Evolutionary conservation across 1,140 invertebrate species (phyloP).

Genomic region (Dendroctonus valens): DNA sequence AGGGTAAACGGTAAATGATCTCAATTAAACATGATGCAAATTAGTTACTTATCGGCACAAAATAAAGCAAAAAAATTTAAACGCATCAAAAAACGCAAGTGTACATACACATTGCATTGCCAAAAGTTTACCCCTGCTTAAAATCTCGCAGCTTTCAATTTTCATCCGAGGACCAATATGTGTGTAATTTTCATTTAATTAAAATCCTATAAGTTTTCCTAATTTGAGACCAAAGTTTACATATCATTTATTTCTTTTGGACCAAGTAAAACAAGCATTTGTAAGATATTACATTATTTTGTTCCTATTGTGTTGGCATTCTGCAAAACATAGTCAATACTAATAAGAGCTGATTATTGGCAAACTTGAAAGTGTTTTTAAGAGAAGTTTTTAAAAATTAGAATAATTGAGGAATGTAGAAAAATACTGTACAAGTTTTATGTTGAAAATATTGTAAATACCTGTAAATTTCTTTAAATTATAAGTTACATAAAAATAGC

Average conservation of each 20-base stretch:
- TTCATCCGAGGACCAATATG: constrained; percentile 34
- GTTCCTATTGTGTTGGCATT: constrained; percentile 14
- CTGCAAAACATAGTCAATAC: constrained; percentile 31
- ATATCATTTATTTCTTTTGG: constrained; percentile 44
- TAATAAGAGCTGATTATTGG: constrained; percentile 45
- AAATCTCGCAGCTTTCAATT: neutral
- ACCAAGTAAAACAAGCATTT: constrained; percentile 38
- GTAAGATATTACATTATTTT: constrained; percentile 26
- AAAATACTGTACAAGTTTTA: constrained; percentile 33
- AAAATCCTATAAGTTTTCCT: constrained; percentile 13
- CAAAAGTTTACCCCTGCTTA: no score
- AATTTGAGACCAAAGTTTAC: constrained; percentile 43
- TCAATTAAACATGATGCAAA: neutral
- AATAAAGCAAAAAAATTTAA: neutral
- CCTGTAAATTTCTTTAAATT: constrained; percentile 31
- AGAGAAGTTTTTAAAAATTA: constrained; percentile 21
- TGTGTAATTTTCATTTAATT: constrained; percentile 23
- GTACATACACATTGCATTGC: no score
- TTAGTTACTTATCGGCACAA: neutral
- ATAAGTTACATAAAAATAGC: constrained; percentile 25
- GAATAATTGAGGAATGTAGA: constrained; percentile 27
- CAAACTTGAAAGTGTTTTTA: constrained; percentile 37
- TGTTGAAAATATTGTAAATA: constrained; percentile 32
- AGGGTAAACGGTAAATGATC: neutral
- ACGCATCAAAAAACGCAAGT: no score